These are phyloP conservation scores for Myotis vivesi DNA, from an alignment of 2,797 vertebrate genomes.

Conservation along the genomic window DNA sequence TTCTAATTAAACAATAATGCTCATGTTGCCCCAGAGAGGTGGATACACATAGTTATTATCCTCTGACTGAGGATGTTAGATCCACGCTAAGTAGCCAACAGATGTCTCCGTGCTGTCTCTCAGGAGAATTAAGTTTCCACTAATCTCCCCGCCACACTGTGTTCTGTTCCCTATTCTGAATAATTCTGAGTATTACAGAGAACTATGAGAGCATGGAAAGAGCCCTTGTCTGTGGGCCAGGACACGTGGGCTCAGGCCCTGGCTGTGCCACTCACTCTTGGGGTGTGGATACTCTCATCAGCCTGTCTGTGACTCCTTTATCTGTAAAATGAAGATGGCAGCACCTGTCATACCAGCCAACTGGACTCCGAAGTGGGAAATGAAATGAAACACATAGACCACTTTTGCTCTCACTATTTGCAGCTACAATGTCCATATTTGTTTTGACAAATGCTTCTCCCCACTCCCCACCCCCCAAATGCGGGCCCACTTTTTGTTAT, in stretches of 20 bases:
- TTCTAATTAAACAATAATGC: constrained; percentile 14
- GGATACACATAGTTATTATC: not conserved
- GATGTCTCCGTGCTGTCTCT: not conserved
- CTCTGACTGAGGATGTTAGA: not conserved
- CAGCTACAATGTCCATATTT: not conserved
- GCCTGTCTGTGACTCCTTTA: not conserved
- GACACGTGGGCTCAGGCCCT: not conserved
- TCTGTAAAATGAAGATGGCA: not conserved
- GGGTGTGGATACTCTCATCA: not conserved
- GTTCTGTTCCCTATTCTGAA: not conserved
- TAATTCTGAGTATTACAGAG: not conserved
- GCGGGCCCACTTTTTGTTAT: not conserved
- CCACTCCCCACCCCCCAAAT: not conserved
- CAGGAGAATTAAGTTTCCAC: constrained; percentile 45
- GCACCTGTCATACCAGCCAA: not conserved
- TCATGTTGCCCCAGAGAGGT: not conserved
- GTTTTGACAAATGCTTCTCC: not conserved
- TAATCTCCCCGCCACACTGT: not conserved
- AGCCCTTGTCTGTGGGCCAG: not conserved
- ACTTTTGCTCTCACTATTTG: not conserved
- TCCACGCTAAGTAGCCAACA: not conserved
- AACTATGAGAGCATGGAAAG: not conserved
- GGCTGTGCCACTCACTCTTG: not conserved
- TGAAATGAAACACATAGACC: not conserved
- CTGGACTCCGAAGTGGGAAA: not conserved